Base-by-base conservation (phyloP, 2,888 invertebrate species). In the Fragum sueziense region DNA sequence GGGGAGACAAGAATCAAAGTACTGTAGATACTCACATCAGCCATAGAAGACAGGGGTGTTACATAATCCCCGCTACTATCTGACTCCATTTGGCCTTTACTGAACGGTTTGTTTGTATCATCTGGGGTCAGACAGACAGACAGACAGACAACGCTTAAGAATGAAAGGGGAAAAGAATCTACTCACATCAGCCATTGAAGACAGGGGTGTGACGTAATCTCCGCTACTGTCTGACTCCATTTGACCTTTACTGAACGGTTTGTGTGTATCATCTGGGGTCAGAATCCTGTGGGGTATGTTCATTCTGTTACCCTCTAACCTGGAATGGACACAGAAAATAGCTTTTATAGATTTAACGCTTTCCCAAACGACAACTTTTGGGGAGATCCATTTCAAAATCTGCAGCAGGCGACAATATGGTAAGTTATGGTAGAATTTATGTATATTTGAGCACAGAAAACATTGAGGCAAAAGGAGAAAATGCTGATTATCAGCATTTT, bases 291-390 rank as follows among this genome's bases (percentile, higher is more conserved):
- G 91, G 41, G 91, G 91, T 62, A 91, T 89, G 83, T 88, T 91
- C 91, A 91, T 91, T 84, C 89, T 91, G 79, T 88, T 86, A 79
- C 86, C 88, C 76, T 90, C 91, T 79, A 90, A 88, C 89, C 91
- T 90, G 86, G 11, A 86, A 82, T 69, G 71, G n/a, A 47, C 47
- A 47, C 47, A 47, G 7, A 47, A 47, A 47, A 47, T 47, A 9
- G n/a, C n/a, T 47, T 47, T 14, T n/a, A n/a, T n/a, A n/a, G n/a
- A n/a, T n/a, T n/a, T n/a, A n/a, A n/a, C n/a, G n/a, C n/a, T n/a
- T n/a, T n/a, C n/a, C n/a, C n/a, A n/a, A n/a, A n/a, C n/a, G n/a
- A n/a, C n/a, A n/a, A n/a, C n/a, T n/a, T n/a, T n/a, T n/a, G n/a
- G n/a, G n/a, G n/a, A n/a, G n/a, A n/a, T n/a, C n/a, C n/a, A n/a